A percentile compares a stretch with the other conserved stretches of the same genome.
These are phyloP conservation scores for Lutraria rhynchaena DNA, from an alignment of 1,140 invertebrate species.

Conservation along the genomic window DNA sequence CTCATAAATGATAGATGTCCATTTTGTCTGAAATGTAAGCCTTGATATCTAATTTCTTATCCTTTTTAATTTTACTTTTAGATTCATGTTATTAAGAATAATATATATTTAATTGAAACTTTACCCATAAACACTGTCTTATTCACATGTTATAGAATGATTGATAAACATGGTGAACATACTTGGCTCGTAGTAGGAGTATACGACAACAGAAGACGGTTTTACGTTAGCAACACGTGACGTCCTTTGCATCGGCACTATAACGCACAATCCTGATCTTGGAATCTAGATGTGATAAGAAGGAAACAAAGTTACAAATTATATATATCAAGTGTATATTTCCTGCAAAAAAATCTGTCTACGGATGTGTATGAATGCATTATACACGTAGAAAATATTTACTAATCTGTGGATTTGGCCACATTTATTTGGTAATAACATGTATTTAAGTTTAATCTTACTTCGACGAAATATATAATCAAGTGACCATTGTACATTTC, in stretches of 20 bases:
- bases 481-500: not conserved
- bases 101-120: no score
- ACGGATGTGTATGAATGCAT: not conserved
- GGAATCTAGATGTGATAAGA: conserved; percentile 33
- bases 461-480: conserved; percentile 46
- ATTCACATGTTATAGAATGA: no score
- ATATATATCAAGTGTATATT: not conserved
- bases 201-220: conserved; percentile 15
- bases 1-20: no score
- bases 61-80: no score
- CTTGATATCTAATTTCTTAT: no score
- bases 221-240: conserved; percentile 7
- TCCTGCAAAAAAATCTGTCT: not conserved
- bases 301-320: not conserved
- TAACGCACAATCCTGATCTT: not conserved
- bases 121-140: no score
- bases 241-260: not conserved
- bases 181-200: conserved; percentile 53
- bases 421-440: no score
- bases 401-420: no score
- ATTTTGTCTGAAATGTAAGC: no score
- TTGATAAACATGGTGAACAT: no score
- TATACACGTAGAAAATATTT: not conserved
- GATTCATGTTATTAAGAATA: no score
- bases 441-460: no score